Percentiles rank a stretch among this genome's conserved stretches.
Evolutionary conservation across 2,888 invertebrate genomes (phyloP).

Genomic region (Drosophila barbarae): DNA sequence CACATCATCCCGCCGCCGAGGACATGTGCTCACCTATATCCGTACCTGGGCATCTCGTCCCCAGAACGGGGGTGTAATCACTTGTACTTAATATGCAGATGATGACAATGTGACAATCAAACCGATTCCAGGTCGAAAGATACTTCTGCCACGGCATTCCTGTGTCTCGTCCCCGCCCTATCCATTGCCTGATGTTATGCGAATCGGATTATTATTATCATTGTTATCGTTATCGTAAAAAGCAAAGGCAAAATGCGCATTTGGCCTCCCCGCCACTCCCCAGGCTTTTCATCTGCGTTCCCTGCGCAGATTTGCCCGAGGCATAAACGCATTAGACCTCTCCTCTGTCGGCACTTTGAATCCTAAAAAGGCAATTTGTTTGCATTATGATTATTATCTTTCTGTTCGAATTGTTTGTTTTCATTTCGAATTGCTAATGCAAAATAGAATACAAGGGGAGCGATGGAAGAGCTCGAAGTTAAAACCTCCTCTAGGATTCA

Average conservation of each 20-base stretch:
- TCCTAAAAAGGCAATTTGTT: slow-evolving; percentile 65
- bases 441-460: slow-evolving; percentile 2
- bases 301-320: slow-evolving; percentile 52
- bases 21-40: slow-evolving; percentile 40
- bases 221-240: slow-evolving; percentile 61
- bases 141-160: slow-evolving; percentile 25
- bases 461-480: neutral
- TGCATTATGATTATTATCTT: slow-evolving; percentile 53
- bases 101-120: slow-evolving; percentile 74
- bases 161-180: neutral
- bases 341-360: slow-evolving; percentile 52
- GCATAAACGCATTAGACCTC: slow-evolving; percentile 60
- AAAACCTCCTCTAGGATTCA: neutral
- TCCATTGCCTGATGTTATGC: slow-evolving; percentile 52
- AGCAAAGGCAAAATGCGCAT: slow-evolving; percentile 37
- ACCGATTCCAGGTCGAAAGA: slow-evolving; percentile 67
- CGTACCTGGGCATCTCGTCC: slow-evolving; percentile 29
- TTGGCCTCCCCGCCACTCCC: slow-evolving; percentile 4
- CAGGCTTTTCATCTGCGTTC: neutral
- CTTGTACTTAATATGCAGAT: slow-evolving; percentile 73
- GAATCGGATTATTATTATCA: slow-evolving; percentile 71
- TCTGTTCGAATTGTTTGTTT: slow-evolving; percentile 33
- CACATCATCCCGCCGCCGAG: slow-evolving; percentile 49
- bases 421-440: slow-evolving; percentile 31
- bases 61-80: slow-evolving; percentile 62